Evolutionary conservation across 2,888 invertebrate species (phyloP), one percentile per base, ranked within the genome.

Genomic region (Zaprionus lineosus): DNA sequence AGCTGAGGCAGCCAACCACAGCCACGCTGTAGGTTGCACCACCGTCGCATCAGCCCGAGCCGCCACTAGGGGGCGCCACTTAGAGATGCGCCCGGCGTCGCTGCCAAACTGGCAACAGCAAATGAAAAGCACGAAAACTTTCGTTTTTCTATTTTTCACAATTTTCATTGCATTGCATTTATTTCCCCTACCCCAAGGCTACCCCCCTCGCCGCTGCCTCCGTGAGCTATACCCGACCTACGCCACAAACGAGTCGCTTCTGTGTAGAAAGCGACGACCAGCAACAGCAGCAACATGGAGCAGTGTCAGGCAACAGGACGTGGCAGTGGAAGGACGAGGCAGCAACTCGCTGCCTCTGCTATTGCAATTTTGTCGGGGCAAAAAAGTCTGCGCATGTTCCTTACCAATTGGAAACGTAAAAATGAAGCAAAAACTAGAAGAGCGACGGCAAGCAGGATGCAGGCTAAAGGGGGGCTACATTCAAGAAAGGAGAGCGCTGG

Each of bases 121-220:
- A 88, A 88, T 88, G 88, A 86, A 82, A 88, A 88, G 74, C 85
- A 86, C 78, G 85, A 77, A 87, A 83, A 85, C 77, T 87, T 75
- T 83, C 76, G 67, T 87, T 88, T 84, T 87, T 86, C 84, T 85
- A 86, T 81, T 85, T 84, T 88, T 84, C 77, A 60, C 70, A 64
- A 69, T 85, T 78, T 76, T 78, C 81, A 78, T 83, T 84, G 86
- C 77, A 82, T 66, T 84, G 74, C 85, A 84, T 85, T 86, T 85
- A 74, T 73, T 65, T 53, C 33, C 0, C 14, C 26, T 9, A 8
- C 1, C 8, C 19, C 8, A 2, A 8, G n/a, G 2, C 21, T 28
- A 2, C 28, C 33, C 39, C 18, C 6, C 44, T 16, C 28, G 34
- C 28, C 47, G n/a, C 26, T 12, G 21, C 9, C 19, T 15, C 33